Evolutionary conservation across 1,140 invertebrate species (phyloP), one percentile per base, ranked within the genome.

Genomic region (Laupala kohalensis): DNA sequence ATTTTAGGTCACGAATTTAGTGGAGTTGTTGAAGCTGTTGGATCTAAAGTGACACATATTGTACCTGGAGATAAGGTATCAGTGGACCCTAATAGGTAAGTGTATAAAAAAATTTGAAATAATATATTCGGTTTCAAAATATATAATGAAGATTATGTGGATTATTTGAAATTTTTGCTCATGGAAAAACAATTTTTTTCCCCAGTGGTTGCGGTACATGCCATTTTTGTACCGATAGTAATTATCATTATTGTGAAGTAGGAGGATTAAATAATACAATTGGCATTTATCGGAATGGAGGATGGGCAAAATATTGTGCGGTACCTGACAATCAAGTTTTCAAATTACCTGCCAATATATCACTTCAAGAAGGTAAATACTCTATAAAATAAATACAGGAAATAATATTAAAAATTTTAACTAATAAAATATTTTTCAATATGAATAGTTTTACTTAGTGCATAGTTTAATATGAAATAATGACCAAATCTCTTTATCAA

Each of bases 1-100:
- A 85, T 84, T 1, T 77, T 90, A 19, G 90, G 90, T 0, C 90
- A 92, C 75, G 90, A 92, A 79, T 90, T 90, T 75, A 84, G 84
- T 69, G 90, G 90, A 0, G 81, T 80, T 0, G 80, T 91, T 0
- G 77, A 83, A 25, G 82, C 84, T 6, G 78, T 87, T 4, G 90
- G 90, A 4, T 75, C 79, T 23, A 76, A 78, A 2, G 86, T 88
- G 0, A 86, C 78, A 4, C 78, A 78, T 25, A 82, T 91, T 62
- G 86, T 87, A 79, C 76, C 83, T 15, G 89, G 89, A 5, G 85
- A 90, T 74, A 84, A 81, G 71, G 87, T 91, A 2, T 84, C 83
- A 3, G 84, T 90, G 0, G 88, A 91, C 77, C 89, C 89, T 0
- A 89, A 90, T 75, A 83, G 81, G 85, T 86, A 62, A 15, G 25